phyloP scores from a whole-genome alignment of 1,140 invertebrate genomes.

The Drosophila ficusphila region DNA sequence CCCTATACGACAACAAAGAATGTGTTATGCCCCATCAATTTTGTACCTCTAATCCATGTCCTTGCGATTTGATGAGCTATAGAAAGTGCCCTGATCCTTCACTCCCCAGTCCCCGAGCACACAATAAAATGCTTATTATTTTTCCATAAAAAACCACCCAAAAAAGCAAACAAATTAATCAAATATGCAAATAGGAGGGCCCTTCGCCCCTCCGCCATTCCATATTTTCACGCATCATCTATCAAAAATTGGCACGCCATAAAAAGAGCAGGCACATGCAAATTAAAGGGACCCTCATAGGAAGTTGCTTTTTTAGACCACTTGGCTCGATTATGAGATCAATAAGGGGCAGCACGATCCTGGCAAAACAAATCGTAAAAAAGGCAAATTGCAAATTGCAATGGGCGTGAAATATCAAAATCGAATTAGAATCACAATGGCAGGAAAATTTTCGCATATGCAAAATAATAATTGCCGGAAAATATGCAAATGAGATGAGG shows the following conservation, averaged over 20 bases:
- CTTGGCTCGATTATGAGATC: slow-evolving; percentile 72
- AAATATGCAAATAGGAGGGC: slow-evolving; percentile 73
- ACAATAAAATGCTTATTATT: slow-evolving; percentile 75
- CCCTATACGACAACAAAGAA: not conserved
- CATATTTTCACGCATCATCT: slow-evolving; percentile 72
- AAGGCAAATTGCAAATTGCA: slow-evolving; percentile 72
- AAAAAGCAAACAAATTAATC: slow-evolving; percentile 78
- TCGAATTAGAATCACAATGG: slow-evolving; percentile 64
- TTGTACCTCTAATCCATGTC: not conserved
- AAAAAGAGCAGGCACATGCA: slow-evolving; percentile 62
- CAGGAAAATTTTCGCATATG: slow-evolving; percentile 59
- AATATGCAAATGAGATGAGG: slow-evolving; percentile 73
- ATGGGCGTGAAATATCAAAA: slow-evolving; percentile 71
- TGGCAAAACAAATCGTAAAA: slow-evolving; percentile 75
- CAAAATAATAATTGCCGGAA: slow-evolving; percentile 74
- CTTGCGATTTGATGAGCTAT: slow-evolving; percentile 10
- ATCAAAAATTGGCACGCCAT: slow-evolving; percentile 74
- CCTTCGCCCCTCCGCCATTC: not conserved
- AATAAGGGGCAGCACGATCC: slow-evolving; percentile 48
- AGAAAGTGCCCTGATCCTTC: not conserved
- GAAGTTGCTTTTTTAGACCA: slow-evolving; percentile 41
- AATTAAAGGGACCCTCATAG: slow-evolving; percentile 54
- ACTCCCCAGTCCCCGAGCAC: slow-evolving; percentile 2
- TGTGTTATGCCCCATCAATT: slow-evolving; percentile 12
- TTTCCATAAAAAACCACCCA: slow-evolving; percentile 79